Conservation (phyloP, 2,113 vertebrate genomes). For the Eulacestoma nigropectus region DNA sequence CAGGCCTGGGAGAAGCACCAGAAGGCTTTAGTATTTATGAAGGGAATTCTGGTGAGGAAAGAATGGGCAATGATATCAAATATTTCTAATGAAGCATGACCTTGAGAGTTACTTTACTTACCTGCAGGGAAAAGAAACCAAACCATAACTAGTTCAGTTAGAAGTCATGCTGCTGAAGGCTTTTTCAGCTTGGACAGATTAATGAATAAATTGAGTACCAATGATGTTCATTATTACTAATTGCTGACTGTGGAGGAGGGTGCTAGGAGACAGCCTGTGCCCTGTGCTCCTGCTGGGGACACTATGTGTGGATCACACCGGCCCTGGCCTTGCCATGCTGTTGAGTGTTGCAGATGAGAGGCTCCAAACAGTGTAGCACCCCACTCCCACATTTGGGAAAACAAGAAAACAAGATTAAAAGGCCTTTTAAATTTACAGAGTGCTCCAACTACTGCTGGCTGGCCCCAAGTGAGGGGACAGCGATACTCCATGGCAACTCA, state of each 20-base stretch:
- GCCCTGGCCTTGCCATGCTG: too few species aligned
- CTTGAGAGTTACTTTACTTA: background rate
- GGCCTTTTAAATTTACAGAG: background rate
- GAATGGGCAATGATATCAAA: background rate
- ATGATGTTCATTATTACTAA: background rate
- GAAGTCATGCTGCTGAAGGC: background rate
- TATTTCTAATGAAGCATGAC: background rate
- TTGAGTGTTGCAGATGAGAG: too few species aligned
- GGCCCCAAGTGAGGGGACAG: rapidly evolving
- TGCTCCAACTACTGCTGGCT: rapidly evolving
- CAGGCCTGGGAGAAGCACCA: background rate
- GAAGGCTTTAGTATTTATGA: background rate
- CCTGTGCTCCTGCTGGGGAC: background rate
- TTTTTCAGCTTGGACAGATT: background rate
- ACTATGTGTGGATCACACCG: background rate
- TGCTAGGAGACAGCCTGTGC: background rate
- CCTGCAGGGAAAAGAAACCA: background rate
- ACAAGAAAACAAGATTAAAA: background rate
- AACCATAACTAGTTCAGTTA: background rate
- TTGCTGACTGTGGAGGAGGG: background rate
- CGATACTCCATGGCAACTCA: rapidly evolving
- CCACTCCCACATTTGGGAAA: background rate
- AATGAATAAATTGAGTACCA: background rate
- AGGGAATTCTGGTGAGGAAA: background rate
- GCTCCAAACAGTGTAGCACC: background rate